Evolutionary conservation across 2,888 invertebrate genomes (phyloP), one percentile per base, ranked within the genome.

Genomic region (Ectemnius cavifrons): DNA sequence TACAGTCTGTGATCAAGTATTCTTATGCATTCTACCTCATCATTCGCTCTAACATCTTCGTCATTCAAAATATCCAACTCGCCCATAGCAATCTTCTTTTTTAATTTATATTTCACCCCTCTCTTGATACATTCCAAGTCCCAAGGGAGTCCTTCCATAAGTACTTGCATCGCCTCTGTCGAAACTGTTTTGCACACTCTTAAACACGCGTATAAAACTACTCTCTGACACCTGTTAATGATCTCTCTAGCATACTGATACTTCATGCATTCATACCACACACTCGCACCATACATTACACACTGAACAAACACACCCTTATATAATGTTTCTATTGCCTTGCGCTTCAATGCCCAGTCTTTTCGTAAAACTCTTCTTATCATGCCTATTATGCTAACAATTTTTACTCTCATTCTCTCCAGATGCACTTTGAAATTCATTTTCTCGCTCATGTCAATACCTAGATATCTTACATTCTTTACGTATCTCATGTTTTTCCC

Each of bases 141-240:
- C 77, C 77, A 75, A 13, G 75, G 78, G 0, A 80, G 45, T 6
- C 18, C 68, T 2, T 78, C 77, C 47, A 60, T 20, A 11, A 79
- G 28, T 0, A 77, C 75, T 49, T 79, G 77, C 73, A 80, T 69
- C 0, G 79, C 79, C 20, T 71, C 74, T 20, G 75, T 73, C 0
- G 77, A 78, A 2, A 81, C 77, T 0, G 77, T 80, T 28, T 77
- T 66, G 37, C 78, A 81, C 0, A 77, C 75, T 0, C 59, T 47
- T 16, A 69, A 3, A 66, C 77, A 69, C 5, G 78, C 28, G 4
- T 4, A 2, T 4, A 37, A 37, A 2, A 8, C 2, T 0, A 63
- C 52, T 20, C 20, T 20, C 20, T 20, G 20, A 20, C 20, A 20
- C 20, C 20, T 20, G 2, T 20, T 20, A 20, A 20, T 20, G 1